Evolutionary conservation across 2,113 vertebrate genomes (phyloP).

Genomic region (Lates calcarifer): DNA sequence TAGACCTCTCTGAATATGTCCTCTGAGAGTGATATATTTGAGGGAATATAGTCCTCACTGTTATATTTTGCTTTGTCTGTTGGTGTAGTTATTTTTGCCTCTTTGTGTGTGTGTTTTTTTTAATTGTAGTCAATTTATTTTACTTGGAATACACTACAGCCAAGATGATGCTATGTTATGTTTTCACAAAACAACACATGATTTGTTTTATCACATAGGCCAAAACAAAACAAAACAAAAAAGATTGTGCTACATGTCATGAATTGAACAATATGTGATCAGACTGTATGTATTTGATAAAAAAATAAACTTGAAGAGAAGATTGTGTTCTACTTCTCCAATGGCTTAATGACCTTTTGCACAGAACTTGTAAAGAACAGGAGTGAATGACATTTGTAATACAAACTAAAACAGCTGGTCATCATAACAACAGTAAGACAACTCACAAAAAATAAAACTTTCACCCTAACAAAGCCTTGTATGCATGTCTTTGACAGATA

Average conservation of each 20-base stretch:
- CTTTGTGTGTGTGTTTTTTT: background rate
- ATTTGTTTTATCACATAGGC: background rate
- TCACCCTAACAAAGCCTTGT: no score
- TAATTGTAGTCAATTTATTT: background rate
- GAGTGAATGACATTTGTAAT: background rate
- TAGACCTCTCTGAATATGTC: background rate
- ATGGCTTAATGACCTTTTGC: background rate
- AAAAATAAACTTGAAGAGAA: conserved; percentile 54
- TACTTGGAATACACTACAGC: background rate
- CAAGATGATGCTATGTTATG: background rate
- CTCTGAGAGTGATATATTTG: background rate
- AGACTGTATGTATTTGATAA: conserved; percentile 2
- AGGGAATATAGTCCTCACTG: background rate
- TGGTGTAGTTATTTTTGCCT: background rate
- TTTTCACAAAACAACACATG: background rate
- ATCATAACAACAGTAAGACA: background rate
- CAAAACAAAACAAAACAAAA: no score
- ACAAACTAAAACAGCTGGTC: background rate
- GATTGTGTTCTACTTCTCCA: background rate
- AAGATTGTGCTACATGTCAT: background rate
- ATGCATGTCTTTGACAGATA: no score
- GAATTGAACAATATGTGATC: conserved; percentile 11
- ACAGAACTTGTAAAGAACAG: background rate
- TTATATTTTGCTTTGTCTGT: background rate
- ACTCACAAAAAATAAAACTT: background rate